Conservation (phyloP, 1,140 invertebrate species). For the Bombus picipes region DNA sequence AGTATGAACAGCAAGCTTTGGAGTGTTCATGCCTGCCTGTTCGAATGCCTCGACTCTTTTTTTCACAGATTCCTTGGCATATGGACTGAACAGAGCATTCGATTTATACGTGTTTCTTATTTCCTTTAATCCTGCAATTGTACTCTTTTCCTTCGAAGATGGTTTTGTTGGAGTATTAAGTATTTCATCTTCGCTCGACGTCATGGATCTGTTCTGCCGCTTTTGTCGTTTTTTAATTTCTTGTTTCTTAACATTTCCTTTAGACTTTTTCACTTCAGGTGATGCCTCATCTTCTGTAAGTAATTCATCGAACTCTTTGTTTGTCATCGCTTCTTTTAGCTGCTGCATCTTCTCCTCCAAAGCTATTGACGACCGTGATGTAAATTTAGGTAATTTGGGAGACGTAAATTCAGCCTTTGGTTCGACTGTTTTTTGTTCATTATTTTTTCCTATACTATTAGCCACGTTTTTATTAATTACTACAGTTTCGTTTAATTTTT, state of each 20-base stretch:
- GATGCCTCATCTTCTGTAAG: slow-evolving; percentile 81
- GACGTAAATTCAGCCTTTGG: neutral
- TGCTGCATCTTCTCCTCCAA: slow-evolving; percentile 39
- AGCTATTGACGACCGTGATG: neutral
- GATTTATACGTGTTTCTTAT: slow-evolving; percentile 71
- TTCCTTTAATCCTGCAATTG: neutral
- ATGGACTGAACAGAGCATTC: slow-evolving; percentile 82
- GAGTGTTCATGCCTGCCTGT: slow-evolving; percentile 76
- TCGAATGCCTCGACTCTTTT: slow-evolving; percentile 86
- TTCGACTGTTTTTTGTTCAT: slow-evolving; percentile 24
- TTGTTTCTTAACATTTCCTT: slow-evolving; percentile 45
- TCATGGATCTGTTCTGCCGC: slow-evolving; percentile 25
- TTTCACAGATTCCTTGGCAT: slow-evolving; percentile 84
- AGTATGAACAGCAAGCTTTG: slow-evolving; percentile 57
- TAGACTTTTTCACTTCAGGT: slow-evolving; percentile 62
- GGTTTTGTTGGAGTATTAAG: slow-evolving; percentile 45
- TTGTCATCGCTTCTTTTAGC: slow-evolving; percentile 38
- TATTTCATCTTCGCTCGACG: slow-evolving; percentile 70
- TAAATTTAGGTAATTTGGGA: neutral
- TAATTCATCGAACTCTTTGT: slow-evolving; percentile 66
- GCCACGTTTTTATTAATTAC: slow-evolving; percentile 49
- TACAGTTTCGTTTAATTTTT: slow-evolving; percentile 71
- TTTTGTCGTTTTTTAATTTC: slow-evolving; percentile 40
- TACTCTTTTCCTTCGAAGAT: neutral
- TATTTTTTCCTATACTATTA: neutral